Base-by-base conservation (phyloP, 1,140 invertebrate species). In the Phortica variegata region DNA sequence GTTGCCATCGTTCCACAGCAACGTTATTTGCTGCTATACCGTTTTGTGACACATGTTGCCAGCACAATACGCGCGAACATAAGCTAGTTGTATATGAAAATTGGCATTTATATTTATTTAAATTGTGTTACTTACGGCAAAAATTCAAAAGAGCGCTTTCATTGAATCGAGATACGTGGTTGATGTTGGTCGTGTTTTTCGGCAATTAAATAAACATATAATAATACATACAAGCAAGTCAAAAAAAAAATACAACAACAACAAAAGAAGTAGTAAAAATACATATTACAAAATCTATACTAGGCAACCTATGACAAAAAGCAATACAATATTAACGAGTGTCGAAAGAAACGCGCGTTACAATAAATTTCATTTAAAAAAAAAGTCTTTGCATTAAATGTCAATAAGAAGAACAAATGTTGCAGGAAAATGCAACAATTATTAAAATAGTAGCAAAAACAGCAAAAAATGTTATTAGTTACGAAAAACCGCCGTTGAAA, bases 111-210 rank as follows among this genome's bases (percentile, higher is more conserved):
- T 7, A 13, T 6, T 37, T 37, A 13, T 8, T 6, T 37, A 7
- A 13, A 13, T 37, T 8, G n/a, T 37, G n/a, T 37, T 13, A 8
- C 17, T 7, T 37, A 5, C 36, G 17, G 17, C 36, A 16, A 37
- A 12, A 37, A 37, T 16, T n/a, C 9, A n/a, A n/a, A n/a, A n/a
- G n/a, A n/a, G n/a, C 8, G 39, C 10, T 7, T 31, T 76, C 73
- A 76, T 68, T 76, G 62, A 76, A 76, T 76, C 70, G 73, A 74
- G 68, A 70, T 72, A 68, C 73, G 73, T 71, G 65, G 71, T 74
- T 73, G 73, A 70, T 70, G 68, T 74, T 76, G 68, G 70, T 74
- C 71, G 73, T 75, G 70, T 68, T 75, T 68, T 75, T 73, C 62
- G 60, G 58, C 58, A 58, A 58, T 54, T 57, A 59, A 51, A 56